phyloP scores from a whole-genome alignment of 2,888 invertebrate species.

The Phragmatobia fuliginosa region DNA sequence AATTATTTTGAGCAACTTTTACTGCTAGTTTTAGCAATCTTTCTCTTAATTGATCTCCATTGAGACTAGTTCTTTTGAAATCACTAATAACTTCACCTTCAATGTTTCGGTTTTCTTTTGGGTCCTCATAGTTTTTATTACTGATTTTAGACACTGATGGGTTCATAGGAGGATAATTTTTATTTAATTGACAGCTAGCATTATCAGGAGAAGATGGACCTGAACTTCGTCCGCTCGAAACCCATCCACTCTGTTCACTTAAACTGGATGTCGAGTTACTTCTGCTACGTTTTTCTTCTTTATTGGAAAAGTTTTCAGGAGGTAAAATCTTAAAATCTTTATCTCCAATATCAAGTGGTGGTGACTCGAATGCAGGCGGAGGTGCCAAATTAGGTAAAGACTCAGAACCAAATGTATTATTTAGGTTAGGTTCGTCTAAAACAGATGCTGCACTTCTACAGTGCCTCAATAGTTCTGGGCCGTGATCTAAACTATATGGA shows the following conservation, averaged over 20 bases:
- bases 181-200: slow-evolving; percentile 83
- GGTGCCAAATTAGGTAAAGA: slow-evolving; percentile 91
- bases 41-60: slow-evolving; percentile 89
- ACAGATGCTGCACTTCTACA: slow-evolving; percentile 87
- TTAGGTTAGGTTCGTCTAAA: slow-evolving; percentile 85
- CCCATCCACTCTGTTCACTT: slow-evolving; percentile 96
- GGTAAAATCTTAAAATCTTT: slow-evolving; percentile 84
- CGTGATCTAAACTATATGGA: slow-evolving; percentile 87
- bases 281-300: slow-evolving; percentile 75
- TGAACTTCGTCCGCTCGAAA: slow-evolving; percentile 91
- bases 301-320: slow-evolving; percentile 81
- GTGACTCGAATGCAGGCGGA: slow-evolving; percentile 87
- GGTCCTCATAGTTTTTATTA: slow-evolving; percentile 65
- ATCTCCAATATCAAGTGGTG: slow-evolving; percentile 82
- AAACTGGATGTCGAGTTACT: slow-evolving; percentile 89
- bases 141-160: slow-evolving; percentile 61
- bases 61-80: slow-evolving; percentile 83
- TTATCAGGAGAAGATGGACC: slow-evolving; percentile 88
- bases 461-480: slow-evolving; percentile 82
- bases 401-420: slow-evolving; percentile 87
- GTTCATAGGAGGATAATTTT: slow-evolving; percentile 74
- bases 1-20: slow-evolving; percentile 77
- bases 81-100: slow-evolving; percentile 76
- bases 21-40: slow-evolving; percentile 88
- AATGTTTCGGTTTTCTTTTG: slow-evolving; percentile 56